Conservation (phyloP, 2,797 vertebrate genomes). For the Lophotriccus pileatus region DNA sequence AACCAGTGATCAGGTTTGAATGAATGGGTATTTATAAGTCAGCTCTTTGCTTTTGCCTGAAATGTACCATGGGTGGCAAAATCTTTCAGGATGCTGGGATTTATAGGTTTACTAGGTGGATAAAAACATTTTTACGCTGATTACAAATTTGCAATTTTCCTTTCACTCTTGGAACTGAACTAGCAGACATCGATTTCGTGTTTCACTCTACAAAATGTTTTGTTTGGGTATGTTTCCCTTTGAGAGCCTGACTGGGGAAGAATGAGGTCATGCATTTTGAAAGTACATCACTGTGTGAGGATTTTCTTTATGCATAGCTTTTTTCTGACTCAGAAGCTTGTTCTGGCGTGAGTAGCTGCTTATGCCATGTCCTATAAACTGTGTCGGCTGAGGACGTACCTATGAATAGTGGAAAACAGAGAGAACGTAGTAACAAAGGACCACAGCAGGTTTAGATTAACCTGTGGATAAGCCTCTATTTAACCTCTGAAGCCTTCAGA, state of each 20-base stretch:
- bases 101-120: background rate
- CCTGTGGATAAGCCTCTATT: background rate
- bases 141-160: background rate
- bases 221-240: constrained; percentile 48
- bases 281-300: constrained; percentile 43
- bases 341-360: constrained; percentile 31
- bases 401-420: background rate
- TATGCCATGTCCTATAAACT: constrained; percentile 46
- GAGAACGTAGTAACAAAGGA: background rate
- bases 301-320: constrained; percentile 52
- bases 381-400: constrained; percentile 54
- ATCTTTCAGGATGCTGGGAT: background rate
- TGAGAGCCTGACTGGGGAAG: background rate
- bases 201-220: constrained; percentile 12
- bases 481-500: background rate
- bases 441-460: background rate
- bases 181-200: background rate
- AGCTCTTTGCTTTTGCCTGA: background rate
- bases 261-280: constrained; percentile 51
- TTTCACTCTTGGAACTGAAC: constrained; percentile 1
- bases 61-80: background rate
- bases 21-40: background rate
- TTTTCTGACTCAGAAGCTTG: constrained; percentile 53
- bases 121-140: background rate
- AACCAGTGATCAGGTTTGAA: background rate